Evolutionary conservation across 2,113 vertebrate species (phyloP), one percentile per base, ranked within the genome.

Genomic region (Uropsilus gracilis): DNA sequence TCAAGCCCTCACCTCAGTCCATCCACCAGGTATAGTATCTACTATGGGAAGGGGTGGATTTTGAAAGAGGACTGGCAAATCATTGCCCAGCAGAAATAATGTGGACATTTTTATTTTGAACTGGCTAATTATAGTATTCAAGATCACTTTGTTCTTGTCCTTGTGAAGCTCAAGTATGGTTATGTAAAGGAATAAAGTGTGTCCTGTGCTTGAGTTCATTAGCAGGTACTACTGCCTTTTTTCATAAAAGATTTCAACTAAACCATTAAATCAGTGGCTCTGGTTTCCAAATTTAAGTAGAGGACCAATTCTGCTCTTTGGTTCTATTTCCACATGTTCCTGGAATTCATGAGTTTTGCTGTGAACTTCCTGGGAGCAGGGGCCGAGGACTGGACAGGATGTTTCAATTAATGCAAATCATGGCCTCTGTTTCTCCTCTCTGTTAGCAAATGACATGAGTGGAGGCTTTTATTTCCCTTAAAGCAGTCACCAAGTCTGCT

Each of bases 241-340:
- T 57, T 78, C 86, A 61, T 76, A 76, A 89, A 93, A 75, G 30
- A 44, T 63, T 64, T 77, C 71, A 91, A 81, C 66, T 59, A 37
- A 82, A 84, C 61, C 66, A 39, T 93, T 80, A 84, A 89, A 66
- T 95, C 64, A 68, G 69, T 80, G 86, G 83, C 46, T 97, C 90
- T 95, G 94, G 68, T 96, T 95, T 97, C 75, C 72, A 76, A 89
- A 59, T 59, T 86, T 84, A 90, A 46, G 91, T 89, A 44, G 53
- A 84, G 84, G 68, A 81, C 78, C 78, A 91, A 1, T 50, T 91
- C 87, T 63, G 32, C 44, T 93, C 30, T 94, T 71, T 91, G 68
- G 48, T 96, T 90, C 34, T 72, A 63, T 71, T 92, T 81, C 53
- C 1, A 2, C 44, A 50, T 42, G 63, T 94, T 96, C 95, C 42